These are phyloP conservation scores for Karalla daura DNA, from an alignment of 2,797 vertebrate genomes.

Conservation along the genomic window DNA sequence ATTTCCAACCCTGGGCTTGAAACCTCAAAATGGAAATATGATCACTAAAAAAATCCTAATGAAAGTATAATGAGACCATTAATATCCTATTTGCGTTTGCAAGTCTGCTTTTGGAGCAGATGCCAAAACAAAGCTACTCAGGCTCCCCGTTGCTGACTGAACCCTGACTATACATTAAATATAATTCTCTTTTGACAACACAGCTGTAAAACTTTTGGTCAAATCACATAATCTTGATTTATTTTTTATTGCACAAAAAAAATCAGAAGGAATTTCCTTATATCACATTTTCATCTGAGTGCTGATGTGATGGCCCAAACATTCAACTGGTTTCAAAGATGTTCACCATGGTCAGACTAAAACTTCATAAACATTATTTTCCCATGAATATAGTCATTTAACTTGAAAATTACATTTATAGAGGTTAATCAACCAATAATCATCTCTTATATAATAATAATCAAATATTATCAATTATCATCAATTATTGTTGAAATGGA, in stretches of 20 bases:
- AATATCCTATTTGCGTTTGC: slow-evolving; percentile 30
- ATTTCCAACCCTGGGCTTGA: slow-evolving; percentile 27
- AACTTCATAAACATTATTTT: too few species aligned
- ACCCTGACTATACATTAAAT: background rate
- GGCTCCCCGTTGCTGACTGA: background rate
- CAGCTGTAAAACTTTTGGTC: background rate
- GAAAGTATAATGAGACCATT: slow-evolving; percentile 47
- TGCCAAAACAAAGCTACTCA: background rate
- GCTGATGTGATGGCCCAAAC: too few species aligned
- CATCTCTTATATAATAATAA: too few species aligned
- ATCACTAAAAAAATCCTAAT: slow-evolving; percentile 29
- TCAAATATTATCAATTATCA: too few species aligned
- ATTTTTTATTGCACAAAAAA: too few species aligned
- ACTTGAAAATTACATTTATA: too few species aligned
- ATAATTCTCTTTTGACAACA: background rate
- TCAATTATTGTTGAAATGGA: too few species aligned
- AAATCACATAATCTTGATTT: background rate
- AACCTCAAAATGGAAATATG: slow-evolving; percentile 49
- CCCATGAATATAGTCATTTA: too few species aligned
- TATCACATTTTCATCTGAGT: too few species aligned
- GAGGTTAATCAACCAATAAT: too few species aligned
- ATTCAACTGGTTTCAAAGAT: too few species aligned
- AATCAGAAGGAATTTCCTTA: background rate
- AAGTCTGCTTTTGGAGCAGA: slow-evolving; percentile 6
- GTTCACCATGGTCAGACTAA: too few species aligned